Evolutionary conservation across 2,888 invertebrate genomes (phyloP).

Genomic region (Rosalia funebris): DNA sequence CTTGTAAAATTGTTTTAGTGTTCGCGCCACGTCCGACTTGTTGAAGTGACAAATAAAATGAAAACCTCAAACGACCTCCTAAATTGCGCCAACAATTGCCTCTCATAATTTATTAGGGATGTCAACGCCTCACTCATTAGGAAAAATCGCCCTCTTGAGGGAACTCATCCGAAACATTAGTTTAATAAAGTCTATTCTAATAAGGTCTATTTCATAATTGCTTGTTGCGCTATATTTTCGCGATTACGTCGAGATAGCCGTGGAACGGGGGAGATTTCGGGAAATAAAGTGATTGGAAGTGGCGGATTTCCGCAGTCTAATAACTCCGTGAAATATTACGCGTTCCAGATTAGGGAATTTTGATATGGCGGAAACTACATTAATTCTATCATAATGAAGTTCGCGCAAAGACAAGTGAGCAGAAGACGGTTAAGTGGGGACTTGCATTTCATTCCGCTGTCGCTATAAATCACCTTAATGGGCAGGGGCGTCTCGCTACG

Average conservation of each 20-base stretch:
- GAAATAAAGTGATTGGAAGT: slow-evolving; percentile 6
- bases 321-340: neutral
- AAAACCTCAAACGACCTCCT: slow-evolving; percentile 4
- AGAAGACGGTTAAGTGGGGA: neutral
- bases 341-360: neutral
- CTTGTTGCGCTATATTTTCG: slow-evolving; percentile 5
- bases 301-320: neutral
- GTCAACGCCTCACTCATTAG: slow-evolving; percentile 5
- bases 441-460: neutral
- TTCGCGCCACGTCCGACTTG: neutral
- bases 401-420: neutral
- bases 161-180: slow-evolving; percentile 6
- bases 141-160: slow-evolving; percentile 8
- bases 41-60: slow-evolving; percentile 15
- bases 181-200: slow-evolving; percentile 10
- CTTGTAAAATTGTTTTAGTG: too few relatives aligned
- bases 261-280: neutral
- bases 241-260: neutral
- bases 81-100: slow-evolving; percentile 2
- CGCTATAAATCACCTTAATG: neutral
- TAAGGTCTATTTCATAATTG: slow-evolving; percentile 14
- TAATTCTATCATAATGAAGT: neutral
- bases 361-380: neutral
- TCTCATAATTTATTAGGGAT: slow-evolving; percentile 3
- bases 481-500: too few relatives aligned